Evolutionary conservation across 2,888 invertebrate genomes (phyloP).

Genomic region (Cistogaster globosa): DNA sequence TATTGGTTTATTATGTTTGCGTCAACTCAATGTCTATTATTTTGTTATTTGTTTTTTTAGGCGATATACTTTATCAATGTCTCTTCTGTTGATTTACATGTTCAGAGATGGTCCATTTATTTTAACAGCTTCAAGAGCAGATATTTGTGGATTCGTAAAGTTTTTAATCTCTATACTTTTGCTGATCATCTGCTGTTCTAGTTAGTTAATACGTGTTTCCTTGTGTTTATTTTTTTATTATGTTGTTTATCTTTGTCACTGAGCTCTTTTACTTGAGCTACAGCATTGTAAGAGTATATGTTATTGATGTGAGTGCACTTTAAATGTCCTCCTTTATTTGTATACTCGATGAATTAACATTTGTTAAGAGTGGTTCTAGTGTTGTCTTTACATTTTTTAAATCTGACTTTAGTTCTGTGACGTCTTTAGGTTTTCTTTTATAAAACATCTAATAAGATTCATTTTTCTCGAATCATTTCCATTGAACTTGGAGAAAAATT

Average conservation of each 20-base stretch:
- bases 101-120: no score
- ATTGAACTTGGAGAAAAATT: no score
- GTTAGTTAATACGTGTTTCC: conserved; percentile 1
- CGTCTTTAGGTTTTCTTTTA: background rate
- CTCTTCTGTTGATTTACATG: no score
- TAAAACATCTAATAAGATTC: no score
- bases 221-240: background rate
- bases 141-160: conserved; percentile 8
- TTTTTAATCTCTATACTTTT: conserved; percentile 19
- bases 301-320: background rate
- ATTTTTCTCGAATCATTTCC: no score
- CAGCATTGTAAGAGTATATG: background rate
- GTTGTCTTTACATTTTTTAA: conserved; percentile 3
- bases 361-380: background rate
- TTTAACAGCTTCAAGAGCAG: background rate
- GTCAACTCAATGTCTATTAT: no score
- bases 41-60: no score
- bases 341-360: background rate
- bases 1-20: no score
- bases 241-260: no score
- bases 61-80: no score
- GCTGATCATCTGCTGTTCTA: conserved; percentile 9
- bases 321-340: background rate
- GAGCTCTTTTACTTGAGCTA: no score
- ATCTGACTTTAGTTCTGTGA: background rate